Evolutionary conservation across 2,888 invertebrate genomes (phyloP), one percentile per base, ranked within the genome.

Genomic region (Lapara coniferarum): DNA sequence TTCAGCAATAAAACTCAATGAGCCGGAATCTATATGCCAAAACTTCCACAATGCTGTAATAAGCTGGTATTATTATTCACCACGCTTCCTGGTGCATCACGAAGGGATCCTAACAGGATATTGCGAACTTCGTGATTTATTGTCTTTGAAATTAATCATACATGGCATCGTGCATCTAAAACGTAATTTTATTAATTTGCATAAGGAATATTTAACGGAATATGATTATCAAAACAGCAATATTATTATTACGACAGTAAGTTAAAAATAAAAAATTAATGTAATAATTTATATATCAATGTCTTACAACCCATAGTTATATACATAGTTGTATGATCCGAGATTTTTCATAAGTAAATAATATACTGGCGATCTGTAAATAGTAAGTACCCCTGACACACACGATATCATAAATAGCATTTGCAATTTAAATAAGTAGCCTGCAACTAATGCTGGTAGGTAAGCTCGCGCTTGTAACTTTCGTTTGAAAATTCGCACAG

Each of bases 1-100:
- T 89, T 83, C 84, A 80, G 85, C 81, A 89, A 91, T 90, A 89
- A 90, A 90, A 90, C 77, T 92, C 89, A 88, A 92, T 93, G 93
- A 90, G 85, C 90, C 93, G 86, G 92, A 89, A 87, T 91, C 85
- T 87, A 86, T 88, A 85, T 87, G 89, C 89, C 86, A 88, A 89
- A 90, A 89, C 82, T 88, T 88, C 89, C 87, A 90, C 90, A 90
- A 90, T 88, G 83, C 82, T 75, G 83, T 85, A 83, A 86, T 88
- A 87, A 87, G 82, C 87, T 80, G 80, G 81, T 81, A 81, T 85
- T 83, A 87, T 84, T 83, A 80, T 81, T 76, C 79, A 79, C 76
- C 71, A 76, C 75, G 79, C 74, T 73, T 82, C 82, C 84, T 79
- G 79, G 69, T 79, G 78, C 78, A 81, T 78, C 75, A 75, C 75